These are phyloP conservation scores for Chrysolina americana DNA, from an alignment of 2,888 invertebrate genomes.

Conservation along the genomic window DNA sequence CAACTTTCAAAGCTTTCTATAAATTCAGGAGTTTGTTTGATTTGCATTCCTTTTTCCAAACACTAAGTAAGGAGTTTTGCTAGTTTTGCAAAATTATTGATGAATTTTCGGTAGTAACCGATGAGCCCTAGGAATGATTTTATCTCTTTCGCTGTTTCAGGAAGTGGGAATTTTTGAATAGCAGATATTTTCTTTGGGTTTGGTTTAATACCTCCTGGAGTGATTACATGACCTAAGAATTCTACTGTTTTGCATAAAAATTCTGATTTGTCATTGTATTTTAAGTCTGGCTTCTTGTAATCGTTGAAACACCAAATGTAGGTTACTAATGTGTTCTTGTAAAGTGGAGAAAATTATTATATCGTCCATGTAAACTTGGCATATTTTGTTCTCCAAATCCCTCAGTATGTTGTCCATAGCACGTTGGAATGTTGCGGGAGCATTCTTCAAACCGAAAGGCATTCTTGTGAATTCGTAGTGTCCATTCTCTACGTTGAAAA, in stretches of 20 bases:
- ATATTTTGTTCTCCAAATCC: too few relatives aligned
- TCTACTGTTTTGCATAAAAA: conserved; percentile 29
- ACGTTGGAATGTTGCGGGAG: too few relatives aligned
- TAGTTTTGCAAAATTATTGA: conserved; percentile 47
- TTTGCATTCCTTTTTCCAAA: conserved; percentile 13
- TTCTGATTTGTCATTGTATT: conserved; percentile 24
- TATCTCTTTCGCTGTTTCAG: too few relatives aligned
- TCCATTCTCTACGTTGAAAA: conserved; percentile 38
- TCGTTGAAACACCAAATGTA: neutral
- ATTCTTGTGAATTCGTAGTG: conserved; percentile 34
- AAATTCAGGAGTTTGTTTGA: conserved; percentile 26
- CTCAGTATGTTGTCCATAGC: too few relatives aligned
- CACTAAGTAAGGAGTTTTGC: conserved; percentile 31
- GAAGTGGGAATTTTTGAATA: conserved; percentile 19
- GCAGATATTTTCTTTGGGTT: conserved; percentile 41
- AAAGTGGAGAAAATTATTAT: conserved; percentile 21
- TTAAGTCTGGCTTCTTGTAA: conserved; percentile 1
- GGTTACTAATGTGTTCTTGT: conserved; percentile 15
- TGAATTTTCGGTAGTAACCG: conserved; percentile 47
- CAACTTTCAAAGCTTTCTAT: conserved; percentile 22
- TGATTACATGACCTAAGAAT: conserved; percentile 36
- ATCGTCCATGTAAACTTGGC: conserved; percentile 18
- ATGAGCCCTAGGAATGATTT: too few relatives aligned
- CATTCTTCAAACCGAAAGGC: conserved; percentile 43
- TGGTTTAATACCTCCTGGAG: conserved; percentile 38